These are phyloP conservation scores for Drosophila kanekoi DNA, from an alignment of 2,888 invertebrate species.

Conservation along the genomic window DNA sequence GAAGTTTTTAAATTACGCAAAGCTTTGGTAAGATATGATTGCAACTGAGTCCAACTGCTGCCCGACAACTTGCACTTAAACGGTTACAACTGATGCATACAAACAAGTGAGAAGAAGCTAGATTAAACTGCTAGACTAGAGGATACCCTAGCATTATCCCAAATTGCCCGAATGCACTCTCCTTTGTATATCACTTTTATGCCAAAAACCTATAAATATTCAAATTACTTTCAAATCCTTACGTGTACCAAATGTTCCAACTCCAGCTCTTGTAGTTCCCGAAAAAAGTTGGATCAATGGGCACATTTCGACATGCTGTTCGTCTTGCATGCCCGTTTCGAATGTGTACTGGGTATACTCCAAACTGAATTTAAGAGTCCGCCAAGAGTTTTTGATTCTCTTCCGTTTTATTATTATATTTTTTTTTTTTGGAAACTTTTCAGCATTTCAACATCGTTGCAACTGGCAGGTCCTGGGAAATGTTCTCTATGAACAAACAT, in stretches of 20 bases:
- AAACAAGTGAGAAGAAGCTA: slow-evolving; percentile 5
- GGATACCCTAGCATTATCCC: background rate
- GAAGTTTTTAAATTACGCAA: background rate
- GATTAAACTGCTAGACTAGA: background rate
- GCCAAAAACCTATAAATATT: too few relatives aligned
- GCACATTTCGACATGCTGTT: too few relatives aligned
- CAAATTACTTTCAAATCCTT: too few relatives aligned
- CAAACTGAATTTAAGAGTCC: slow-evolving; percentile 55
- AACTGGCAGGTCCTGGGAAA: slow-evolving; percentile 46
- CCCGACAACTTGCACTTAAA: slow-evolving; percentile 12
- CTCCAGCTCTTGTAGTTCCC: too few relatives aligned
- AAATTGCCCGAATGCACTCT: too few relatives aligned
- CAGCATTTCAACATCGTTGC: slow-evolving; percentile 41
- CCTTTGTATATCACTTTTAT: too few relatives aligned
- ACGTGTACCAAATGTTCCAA: too few relatives aligned
- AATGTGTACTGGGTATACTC: slow-evolving; percentile 10
- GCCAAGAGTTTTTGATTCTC: slow-evolving; percentile 33
- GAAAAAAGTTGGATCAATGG: too few relatives aligned
- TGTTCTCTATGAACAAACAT: slow-evolving; percentile 60
- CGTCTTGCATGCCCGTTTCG: background rate
- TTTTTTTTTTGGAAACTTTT: slow-evolving; percentile 39
- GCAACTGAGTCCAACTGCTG: slow-evolving; percentile 2
- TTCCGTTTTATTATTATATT: background rate
- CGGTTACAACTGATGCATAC: slow-evolving; percentile 28
- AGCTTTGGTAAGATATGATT: slow-evolving; percentile 24